Evolutionary conservation across 2,113 vertebrate species (phyloP), one percentile per base, ranked within the genome.

Genomic region (Onychorhynchus coronatus): DNA sequence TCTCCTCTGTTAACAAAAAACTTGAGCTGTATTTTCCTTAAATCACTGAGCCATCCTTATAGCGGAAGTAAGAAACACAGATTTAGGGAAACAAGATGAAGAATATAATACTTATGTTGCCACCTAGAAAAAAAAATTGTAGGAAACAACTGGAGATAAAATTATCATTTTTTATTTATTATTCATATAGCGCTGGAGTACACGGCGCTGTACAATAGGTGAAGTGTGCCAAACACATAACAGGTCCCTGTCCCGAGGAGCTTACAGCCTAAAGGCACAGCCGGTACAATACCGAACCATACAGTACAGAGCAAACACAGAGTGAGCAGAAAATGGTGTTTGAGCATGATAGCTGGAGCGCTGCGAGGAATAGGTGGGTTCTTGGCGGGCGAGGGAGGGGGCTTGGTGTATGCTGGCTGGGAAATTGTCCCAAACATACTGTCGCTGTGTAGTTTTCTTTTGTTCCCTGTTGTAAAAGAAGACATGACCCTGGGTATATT

Each of bases 341-440:
- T 93, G 96, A 89, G 94, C 95, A 90, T 95, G 91, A 14, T 96
- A 96, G 96, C 95, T 96, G 96, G 92, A 97, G 93, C 89, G 70
- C 95, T 96, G 79, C 95, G 13, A 97, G 92, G 95, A 97, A 96
- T 97, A 97, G 97, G 96, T 97, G 96, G 95, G 97, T 96, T 86
- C 93, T 96, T 8, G 22, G 61, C 31, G 79, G 52, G 65, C 4
- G 1, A 91, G 94, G 95, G 96, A 72, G n/a, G 95, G 97, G 95
- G 92, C 81, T 95, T 94, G 94, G 81, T 4, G 3, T 77, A 31
- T 1, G 15, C 88, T 96, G 89, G 62, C 79, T 74, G 95, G 93
- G 91, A 81, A 95, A 52, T 66, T 81, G 1, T 80, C 80, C 83
- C 93, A 85, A 78, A 20, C n/a, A 3, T 49, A 9, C 30, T 84